Base-by-base conservation (phyloP, 2,888 invertebrate species). In the Phanerotoma sp. region DNA sequence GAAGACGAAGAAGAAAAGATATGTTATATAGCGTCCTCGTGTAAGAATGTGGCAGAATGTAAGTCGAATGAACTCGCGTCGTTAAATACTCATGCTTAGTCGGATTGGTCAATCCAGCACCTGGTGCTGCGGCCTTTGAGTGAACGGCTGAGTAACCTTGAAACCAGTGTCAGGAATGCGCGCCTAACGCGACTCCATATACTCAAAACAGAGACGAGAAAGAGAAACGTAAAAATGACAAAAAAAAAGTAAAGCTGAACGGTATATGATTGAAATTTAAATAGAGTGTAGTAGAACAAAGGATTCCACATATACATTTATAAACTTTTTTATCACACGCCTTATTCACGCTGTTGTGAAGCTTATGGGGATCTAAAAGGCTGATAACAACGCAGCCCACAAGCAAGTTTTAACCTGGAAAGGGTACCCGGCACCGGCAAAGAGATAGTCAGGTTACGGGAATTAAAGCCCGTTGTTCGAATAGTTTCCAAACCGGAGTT, bases 91-190 rank as follows among this genome's bases (percentile, higher is more conserved):
- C 28, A 25, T 46, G 33, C 32, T 20, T 46, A 18, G 21, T 46
- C 18, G 11, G 20, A 20, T 21, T 30, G 32, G 33, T 46, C 46
- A 46, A 33, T 44, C 30, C 44, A 42, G 25, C 25, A 25, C 42
- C 33, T 44, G 44, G 9, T 15, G 30, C 10, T 30, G 63, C 64
- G 67, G 63, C 66, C 70, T 70, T 68, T 68, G 50, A 66, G 68
- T 66, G 69, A 71, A 69, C 65, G 70, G 66, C 66, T 69, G 47
- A 65, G 63, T 63, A 71, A 67, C 70, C 71, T 71, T 69, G 70
- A 65, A 40, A 62, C 63, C 66, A 66, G 65, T 62, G 67, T 66
- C 64, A 64, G 71, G 68, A 71, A 70, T 70, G 69, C 60, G 61
- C 62, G 63, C 56, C 58, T 60, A 61, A 64, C 68, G 69, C 63